Evolutionary conservation across 2,888 invertebrate genomes (phyloP), one percentile per base, ranked within the genome.

Genomic region (Anagyrus pseudococci): DNA sequence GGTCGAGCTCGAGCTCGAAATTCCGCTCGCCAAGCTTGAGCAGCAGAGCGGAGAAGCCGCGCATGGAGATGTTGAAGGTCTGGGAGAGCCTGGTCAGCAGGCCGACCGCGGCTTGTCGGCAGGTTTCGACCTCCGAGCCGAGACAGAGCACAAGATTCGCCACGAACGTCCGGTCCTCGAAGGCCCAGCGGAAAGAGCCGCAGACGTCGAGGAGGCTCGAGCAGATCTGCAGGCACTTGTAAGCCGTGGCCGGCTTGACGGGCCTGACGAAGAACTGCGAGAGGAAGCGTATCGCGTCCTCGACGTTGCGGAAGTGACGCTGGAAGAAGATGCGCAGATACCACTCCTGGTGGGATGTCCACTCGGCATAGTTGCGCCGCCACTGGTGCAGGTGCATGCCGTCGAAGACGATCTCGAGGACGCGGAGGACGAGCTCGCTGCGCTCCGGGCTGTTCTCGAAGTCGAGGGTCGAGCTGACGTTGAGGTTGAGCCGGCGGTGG

Each of bases 1-100:
- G 80, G 71, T 92, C 92, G 66, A 89, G 76, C 26, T 84, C 68
- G 43, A 92, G 82, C 74, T 91, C 92, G 58, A 85, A 81, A 64
- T 81, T 81, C 46, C 85, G 84, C 4, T 73, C 68, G n/a, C 79
- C 62, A 1, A 88, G 66, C 15, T 85, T 83, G 59, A 82, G 77
- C 22, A 86, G 68, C 7, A 88, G 69, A 1, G 66, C 58, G 4
- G 71, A 74, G 23, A 74, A 77, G 4, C 76, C 75, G 15, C 72
- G 70, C 20, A 68, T 62, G 2, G 70, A 68, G 2, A 83, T 75
- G 20, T 82, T 75, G 67, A 85, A 84, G 10, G 82, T 75, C 2
- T 81, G 69, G 1, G 81, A 81, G 29, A 82, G 77, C 57, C 81
- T 75, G 8, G 77, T 71, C 1, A 91, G 73, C 15, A 88, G 83